These are phyloP conservation scores for Idaea biselata DNA, from an alignment of 2,888 invertebrate genomes.

Conservation along the genomic window DNA sequence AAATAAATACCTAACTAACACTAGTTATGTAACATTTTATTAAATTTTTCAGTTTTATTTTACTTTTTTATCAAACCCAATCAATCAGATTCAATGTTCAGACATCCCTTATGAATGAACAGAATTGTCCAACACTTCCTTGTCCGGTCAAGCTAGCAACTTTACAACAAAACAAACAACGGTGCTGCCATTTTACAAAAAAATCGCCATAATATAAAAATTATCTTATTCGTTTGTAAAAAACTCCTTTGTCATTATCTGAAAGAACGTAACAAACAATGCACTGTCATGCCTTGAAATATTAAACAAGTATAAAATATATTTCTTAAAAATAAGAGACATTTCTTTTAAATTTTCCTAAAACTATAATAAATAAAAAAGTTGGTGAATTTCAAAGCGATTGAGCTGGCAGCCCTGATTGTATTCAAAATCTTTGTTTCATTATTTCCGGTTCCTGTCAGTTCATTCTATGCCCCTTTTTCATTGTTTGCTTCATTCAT, in stretches of 20 bases:
- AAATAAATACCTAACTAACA: no score
- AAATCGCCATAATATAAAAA: background rate
- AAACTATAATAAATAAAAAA: no score
- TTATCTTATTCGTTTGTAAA: no score
- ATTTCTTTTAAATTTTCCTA: no score
- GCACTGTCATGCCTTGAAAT: no score
- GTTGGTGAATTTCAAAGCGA: background rate
- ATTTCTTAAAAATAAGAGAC: no score
- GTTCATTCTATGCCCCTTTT: background rate
- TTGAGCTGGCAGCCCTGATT: conserved; percentile 4
- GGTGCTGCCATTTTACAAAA: background rate
- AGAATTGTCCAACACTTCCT: background rate
- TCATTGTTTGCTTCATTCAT: conserved; percentile 26
- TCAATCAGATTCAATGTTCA: background rate
- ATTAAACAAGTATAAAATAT: no score
- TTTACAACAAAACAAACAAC: background rate
- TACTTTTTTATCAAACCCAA: background rate
- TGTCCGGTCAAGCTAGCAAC: background rate
- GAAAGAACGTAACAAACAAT: no score
- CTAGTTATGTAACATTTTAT: background rate
- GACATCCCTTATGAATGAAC: background rate
- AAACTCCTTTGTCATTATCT: no score
- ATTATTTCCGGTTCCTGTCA: background rate
- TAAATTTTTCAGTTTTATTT: background rate
- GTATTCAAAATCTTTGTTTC: background rate